These are phyloP conservation scores for Drosophila nannoptera DNA, from an alignment of 1,140 invertebrate genomes.

Conservation along the genomic window DNA sequence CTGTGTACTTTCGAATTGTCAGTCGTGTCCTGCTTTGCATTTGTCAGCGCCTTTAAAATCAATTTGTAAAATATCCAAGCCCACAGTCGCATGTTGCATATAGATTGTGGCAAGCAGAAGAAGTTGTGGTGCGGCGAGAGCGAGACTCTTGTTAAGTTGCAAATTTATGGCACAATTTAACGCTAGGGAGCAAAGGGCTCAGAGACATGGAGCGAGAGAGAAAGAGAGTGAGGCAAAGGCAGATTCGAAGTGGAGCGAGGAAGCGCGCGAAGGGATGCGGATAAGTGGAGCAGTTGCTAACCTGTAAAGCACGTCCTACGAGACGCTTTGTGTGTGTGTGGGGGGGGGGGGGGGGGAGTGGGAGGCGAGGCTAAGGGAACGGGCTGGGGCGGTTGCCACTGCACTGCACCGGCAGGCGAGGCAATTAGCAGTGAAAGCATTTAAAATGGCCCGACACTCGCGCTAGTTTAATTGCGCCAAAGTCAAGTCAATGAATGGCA, in stretches of 20 bases:
- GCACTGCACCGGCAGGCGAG: constrained; percentile 11
- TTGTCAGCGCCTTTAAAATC: constrained; percentile 33
- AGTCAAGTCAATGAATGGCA: constrained; percentile 50
- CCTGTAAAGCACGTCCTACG: background rate
- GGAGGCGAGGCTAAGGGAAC: background rate
- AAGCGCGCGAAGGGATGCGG: background rate
- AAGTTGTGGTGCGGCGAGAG: background rate
- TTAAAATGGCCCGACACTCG: constrained; percentile 42
- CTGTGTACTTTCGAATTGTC: constrained; percentile 49
- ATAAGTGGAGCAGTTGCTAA: constrained; percentile 29
- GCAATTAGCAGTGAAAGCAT: constrained; percentile 45
- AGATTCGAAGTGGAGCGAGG: no score
- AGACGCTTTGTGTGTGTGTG: background rate
- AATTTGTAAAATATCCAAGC: constrained; percentile 28
- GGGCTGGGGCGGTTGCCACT: background rate
- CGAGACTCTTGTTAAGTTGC: constrained; percentile 23
- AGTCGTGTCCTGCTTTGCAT: constrained; percentile 66
- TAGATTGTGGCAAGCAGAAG: background rate
- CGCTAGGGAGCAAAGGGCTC: background rate
- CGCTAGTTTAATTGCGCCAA: constrained; percentile 43
- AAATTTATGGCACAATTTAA: constrained; percentile 29
- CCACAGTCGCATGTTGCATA: constrained; percentile 13
- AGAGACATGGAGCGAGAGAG: background rate
- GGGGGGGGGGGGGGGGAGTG: no score
- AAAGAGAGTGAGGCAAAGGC: background rate